Evolutionary conservation across 2,797 vertebrate genomes (phyloP), one percentile per base, ranked within the genome.

Genomic region (Poeciliopsis paucimaculata): DNA sequence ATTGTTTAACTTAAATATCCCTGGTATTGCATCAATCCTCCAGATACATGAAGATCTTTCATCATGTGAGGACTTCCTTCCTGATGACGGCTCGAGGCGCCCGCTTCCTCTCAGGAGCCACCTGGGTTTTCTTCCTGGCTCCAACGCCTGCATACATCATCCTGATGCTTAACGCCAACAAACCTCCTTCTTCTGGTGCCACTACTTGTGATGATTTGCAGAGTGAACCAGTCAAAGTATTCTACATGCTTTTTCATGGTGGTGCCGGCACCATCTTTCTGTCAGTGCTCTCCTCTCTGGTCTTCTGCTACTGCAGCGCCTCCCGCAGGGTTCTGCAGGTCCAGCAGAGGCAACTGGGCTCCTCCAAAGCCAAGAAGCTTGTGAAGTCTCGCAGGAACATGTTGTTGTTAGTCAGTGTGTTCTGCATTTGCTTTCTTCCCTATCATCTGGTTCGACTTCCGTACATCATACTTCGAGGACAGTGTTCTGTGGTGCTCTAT

Each of bases 1-100:
- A 23, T 23, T 11, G 7, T 39, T 2, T 23, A 23, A 53, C 20
- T 51, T 51, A 23, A 51, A 23, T 9, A 23, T 51, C 49, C 20
- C 7, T 23, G 49, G 23, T 51, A 3, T 23, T 51, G 20, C 10
- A 53, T 53, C 9, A 53, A 53, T 23, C 39, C 13, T 60, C 75
- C 86, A 95, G 95, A 79, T 95, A 94, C 20, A 85, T 95, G 72
- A 96, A 94, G 88, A 94, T 96, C 26, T 83, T 93, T 75, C 91
- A 81, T 41, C 92, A 92, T 9, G 49, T 85, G 0, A 77, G 77
- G 31, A 84, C n/a, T n/a, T 82, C 88, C 36, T 2, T 74, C 36
- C 31, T 66, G 64, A 39, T 26, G 36, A 41, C 64, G 10, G 9
- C 18, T 10, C 16, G 2, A 41, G 5, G 82, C 87, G 85, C 91